phyloP scores from a whole-genome alignment of 37 sponge, comb jelly and placozoan genomes.

The Sycon ciliatum region DNA sequence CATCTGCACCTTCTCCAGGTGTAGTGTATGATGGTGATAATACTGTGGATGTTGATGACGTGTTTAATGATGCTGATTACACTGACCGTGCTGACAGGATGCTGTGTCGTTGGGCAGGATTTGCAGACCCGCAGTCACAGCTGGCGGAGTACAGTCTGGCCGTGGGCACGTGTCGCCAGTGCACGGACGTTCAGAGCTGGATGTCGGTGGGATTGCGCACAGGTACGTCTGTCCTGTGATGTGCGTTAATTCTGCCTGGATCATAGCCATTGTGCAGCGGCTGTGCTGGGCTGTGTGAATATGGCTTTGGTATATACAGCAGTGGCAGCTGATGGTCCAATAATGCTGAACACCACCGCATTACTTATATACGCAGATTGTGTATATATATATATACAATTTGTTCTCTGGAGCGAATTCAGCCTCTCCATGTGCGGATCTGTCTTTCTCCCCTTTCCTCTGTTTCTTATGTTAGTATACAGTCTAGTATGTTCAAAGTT shows the following conservation, averaged over 20 bases:
- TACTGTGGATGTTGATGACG: neutral
- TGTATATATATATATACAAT: too few species aligned
- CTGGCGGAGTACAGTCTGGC: slow-evolving; percentile 40
- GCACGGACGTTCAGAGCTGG: slow-evolving; percentile 43
- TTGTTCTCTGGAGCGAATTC: too few species aligned
- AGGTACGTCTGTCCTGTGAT: slow-evolving; percentile 20
- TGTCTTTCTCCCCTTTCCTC: too few species aligned
- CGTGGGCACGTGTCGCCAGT: slow-evolving; percentile 44
- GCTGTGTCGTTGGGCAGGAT: slow-evolving; percentile 48
- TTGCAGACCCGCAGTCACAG: slow-evolving; percentile 41
- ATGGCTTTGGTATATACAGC: too few species aligned
- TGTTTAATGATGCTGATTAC: slow-evolving; percentile 51
- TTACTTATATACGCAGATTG: neutral
- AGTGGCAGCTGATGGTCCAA: too few species aligned
- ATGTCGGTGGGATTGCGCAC: slow-evolving; percentile 21
- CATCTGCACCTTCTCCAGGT: slow-evolving; percentile 43
- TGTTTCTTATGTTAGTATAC: too few species aligned
- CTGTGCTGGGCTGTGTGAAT: too few species aligned
- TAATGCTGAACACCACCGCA: too few species aligned
- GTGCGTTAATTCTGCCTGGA: too few species aligned
- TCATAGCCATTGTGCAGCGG: too few species aligned
- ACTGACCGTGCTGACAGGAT: slow-evolving; percentile 13
- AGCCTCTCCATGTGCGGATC: too few species aligned
- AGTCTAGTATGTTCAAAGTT: too few species aligned
- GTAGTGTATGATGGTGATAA: slow-evolving; percentile 49